Evolutionary conservation across 2,888 invertebrate species (phyloP).

Genomic region (Mechanitis mazaeus): DNA sequence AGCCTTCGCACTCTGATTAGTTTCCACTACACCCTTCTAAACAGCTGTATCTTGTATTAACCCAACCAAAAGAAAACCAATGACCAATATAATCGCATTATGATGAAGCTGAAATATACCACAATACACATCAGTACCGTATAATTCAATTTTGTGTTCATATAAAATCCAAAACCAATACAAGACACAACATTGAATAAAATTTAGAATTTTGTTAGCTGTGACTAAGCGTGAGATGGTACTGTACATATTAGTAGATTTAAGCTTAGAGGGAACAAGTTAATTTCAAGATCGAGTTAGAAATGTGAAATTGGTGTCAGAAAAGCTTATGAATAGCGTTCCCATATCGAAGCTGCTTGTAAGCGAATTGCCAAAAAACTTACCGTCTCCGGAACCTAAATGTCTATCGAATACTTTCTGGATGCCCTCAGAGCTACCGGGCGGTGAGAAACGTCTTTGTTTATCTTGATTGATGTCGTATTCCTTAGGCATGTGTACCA

Average conservation of each 20-base stretch:
- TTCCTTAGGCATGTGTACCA: slow-evolving; percentile 56
- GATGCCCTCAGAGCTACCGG: slow-evolving; percentile 51
- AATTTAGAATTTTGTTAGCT: slow-evolving; percentile 76
- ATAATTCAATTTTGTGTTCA: slow-evolving; percentile 24
- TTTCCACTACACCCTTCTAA: slow-evolving; percentile 73
- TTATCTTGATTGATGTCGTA: slow-evolving; percentile 55
- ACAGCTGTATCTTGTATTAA: slow-evolving; percentile 78
- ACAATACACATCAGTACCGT: slow-evolving; percentile 62
- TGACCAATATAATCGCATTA: slow-evolving; percentile 73
- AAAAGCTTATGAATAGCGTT: slow-evolving; percentile 40
- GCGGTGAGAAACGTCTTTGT: slow-evolving; percentile 53
- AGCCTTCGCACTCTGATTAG: slow-evolving; percentile 69
- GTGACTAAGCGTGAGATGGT: slow-evolving; percentile 72
- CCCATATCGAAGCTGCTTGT: slow-evolving; percentile 23
- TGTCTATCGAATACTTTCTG: slow-evolving; percentile 64
- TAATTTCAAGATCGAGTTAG: not conserved
- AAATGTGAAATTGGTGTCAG: slow-evolving; percentile 6
- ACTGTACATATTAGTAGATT: slow-evolving; percentile 59
- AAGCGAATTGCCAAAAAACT: slow-evolving; percentile 36
- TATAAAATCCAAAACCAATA: slow-evolving; percentile 72
- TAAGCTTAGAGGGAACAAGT: slow-evolving; percentile 32
- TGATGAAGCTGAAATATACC: slow-evolving; percentile 75
- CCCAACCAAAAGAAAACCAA: slow-evolving; percentile 77
- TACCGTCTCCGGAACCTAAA: slow-evolving; percentile 65
- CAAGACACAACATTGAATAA: slow-evolving; percentile 73